Percentiles rank a stretch among this genome's conserved stretches.
These are phyloP conservation scores for Ophiodon elongatus DNA, from an alignment of 2,113 vertebrate species.

Conservation along the genomic window DNA sequence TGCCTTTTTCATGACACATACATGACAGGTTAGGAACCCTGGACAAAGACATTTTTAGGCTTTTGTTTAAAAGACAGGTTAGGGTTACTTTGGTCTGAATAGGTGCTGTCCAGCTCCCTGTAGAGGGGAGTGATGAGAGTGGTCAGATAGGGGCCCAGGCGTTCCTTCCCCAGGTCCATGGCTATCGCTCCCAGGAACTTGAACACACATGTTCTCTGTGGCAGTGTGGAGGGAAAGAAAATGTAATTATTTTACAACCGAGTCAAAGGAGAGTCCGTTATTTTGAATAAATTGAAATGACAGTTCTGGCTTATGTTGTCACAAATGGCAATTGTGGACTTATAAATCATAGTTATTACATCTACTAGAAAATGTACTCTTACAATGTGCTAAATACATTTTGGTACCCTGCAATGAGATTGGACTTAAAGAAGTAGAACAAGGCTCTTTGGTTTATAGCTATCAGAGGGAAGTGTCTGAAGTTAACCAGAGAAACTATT, in stretches of 20 bases:
- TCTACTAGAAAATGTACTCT: background rate
- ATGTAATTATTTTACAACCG: background rate
- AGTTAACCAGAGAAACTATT: too few relatives aligned
- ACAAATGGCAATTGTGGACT: background rate
- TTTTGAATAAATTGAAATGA: background rate
- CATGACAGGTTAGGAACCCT: background rate
- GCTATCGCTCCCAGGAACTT: slow-evolving; percentile 96
- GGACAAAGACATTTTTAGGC: background rate
- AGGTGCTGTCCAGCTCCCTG: slow-evolving; percentile 97
- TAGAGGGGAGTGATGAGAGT: slow-evolving; percentile 91
- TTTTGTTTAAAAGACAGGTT: background rate
- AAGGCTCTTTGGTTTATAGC: background rate
- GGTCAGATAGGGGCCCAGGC: slow-evolving; percentile 89
- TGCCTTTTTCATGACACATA: background rate
- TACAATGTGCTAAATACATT: background rate
- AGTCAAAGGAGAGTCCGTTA: background rate
- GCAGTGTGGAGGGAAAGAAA: slow-evolving; percentile 33
- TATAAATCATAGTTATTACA: background rate
- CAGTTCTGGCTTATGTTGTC: background rate
- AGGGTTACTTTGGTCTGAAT: slow-evolving; percentile 91
- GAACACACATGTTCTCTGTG: slow-evolving; percentile 94
- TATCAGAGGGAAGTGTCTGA: too few relatives aligned
- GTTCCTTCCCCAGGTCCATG: slow-evolving; percentile 91
- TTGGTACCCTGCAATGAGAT: background rate
- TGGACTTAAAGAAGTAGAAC: background rate